A percentile compares a stretch with the other conserved stretches of the same genome.
phyloP scores from a whole-genome alignment of 1,140 invertebrate genomes.

The Ditylenchus dipsaci region DNA sequence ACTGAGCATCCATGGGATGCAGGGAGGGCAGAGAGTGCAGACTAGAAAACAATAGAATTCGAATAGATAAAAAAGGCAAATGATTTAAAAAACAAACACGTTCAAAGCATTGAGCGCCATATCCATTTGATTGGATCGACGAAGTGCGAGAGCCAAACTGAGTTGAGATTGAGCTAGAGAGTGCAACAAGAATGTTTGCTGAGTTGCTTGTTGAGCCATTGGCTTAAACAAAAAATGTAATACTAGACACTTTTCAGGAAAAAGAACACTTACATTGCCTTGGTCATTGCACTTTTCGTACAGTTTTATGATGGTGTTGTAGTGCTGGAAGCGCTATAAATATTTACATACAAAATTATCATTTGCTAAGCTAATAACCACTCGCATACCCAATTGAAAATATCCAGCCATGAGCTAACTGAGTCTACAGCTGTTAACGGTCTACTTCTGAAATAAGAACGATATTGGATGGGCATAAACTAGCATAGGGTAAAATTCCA shows the following conservation, averaged over 20 bases:
- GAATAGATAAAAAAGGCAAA: not conserved
- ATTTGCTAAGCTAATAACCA: too few species aligned
- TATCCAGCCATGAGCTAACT: slow-evolving; percentile 30
- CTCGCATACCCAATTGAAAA: slow-evolving; percentile 29
- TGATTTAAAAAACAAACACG: not conserved
- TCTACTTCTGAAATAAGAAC: slow-evolving; percentile 28
- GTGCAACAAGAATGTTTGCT: slow-evolving; percentile 27
- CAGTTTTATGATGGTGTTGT: slow-evolving; percentile 17
- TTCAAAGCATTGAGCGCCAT: slow-evolving; percentile 36
- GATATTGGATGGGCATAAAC: not conserved
- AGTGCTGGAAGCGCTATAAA: slow-evolving; percentile 24
- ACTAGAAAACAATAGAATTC: slow-evolving; percentile 6
- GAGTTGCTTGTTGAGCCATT: not conserved
- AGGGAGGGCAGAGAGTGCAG: slow-evolving; percentile 18
- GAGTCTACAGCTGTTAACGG: slow-evolving; percentile 33
- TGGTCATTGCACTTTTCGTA: slow-evolving; percentile 21
- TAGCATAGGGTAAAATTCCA: too few species aligned
- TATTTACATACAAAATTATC: too few species aligned
- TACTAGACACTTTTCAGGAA: not conserved
- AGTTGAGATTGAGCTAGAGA: slow-evolving; percentile 36
- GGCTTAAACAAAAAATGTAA: not conserved
- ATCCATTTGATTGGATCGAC: slow-evolving; percentile 36
- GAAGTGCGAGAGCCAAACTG: slow-evolving; percentile 26
- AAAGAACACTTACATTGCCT: not conserved
- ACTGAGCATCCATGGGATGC: slow-evolving; percentile 28